These are phyloP conservation scores for Proisotoma minuta DNA, from an alignment of 2,888 invertebrate species.

Conservation along the genomic window DNA sequence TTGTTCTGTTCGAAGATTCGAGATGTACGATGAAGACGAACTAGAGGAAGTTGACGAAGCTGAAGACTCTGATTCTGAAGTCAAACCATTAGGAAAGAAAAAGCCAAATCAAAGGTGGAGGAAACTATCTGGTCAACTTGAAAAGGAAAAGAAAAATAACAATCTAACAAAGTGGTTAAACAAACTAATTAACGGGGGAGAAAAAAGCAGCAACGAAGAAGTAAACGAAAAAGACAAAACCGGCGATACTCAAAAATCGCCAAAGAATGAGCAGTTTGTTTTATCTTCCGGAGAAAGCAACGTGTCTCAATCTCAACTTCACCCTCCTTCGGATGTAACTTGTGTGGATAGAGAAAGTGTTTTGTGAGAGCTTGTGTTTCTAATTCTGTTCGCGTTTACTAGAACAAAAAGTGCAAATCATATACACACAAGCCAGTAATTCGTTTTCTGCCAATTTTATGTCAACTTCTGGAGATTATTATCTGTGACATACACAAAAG, in stretches of 20 bases:
- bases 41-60: slow-evolving; percentile 11
- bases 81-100: neutral
- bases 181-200: slow-evolving; percentile 40
- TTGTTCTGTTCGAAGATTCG: neutral
- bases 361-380: slow-evolving; percentile 13
- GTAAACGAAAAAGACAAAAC: no score
- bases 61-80: slow-evolving; percentile 5
- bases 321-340: neutral
- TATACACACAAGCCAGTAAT: no score
- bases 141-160: slow-evolving; percentile 36
- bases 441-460: no score
- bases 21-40: slow-evolving; percentile 12
- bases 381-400: no score
- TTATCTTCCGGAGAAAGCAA: no score
- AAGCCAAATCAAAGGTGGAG: slow-evolving; percentile 21
- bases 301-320: no score
- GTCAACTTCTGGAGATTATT: no score
- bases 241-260: no score
- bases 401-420: no score
- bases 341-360: slow-evolving; percentile 32
- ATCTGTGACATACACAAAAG: no score
- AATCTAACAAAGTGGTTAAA: slow-evolving; percentile 46
- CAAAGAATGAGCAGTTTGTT: no score
- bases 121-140: slow-evolving; percentile 40
- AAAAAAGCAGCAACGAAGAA: neutral